Percentiles rank a stretch among this genome's conserved stretches.
These are phyloP conservation scores for Acropternis orthonyx DNA, from an alignment of 2,797 vertebrate genomes.

Conservation along the genomic window DNA sequence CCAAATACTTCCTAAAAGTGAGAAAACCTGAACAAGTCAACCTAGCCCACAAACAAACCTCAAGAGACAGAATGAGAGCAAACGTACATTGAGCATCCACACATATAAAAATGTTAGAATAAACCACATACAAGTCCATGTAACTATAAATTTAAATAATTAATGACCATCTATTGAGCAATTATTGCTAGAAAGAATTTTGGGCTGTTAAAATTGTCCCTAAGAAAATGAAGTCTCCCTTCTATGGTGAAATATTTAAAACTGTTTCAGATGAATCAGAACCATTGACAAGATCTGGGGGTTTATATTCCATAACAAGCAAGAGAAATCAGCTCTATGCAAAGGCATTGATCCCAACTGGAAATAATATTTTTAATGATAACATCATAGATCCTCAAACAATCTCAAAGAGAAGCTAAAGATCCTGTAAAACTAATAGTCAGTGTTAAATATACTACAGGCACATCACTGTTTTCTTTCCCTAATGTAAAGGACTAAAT, in stretches of 20 bases:
- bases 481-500: not conserved
- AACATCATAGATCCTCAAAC: not conserved
- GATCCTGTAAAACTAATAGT: not conserved
- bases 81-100: not conserved
- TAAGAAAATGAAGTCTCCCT: not conserved
- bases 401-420: not conserved
- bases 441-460: not conserved
- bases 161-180: not conserved
- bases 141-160: not conserved
- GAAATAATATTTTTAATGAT: not conserved
- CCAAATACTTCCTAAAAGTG: not conserved
- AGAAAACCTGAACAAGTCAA: not conserved
- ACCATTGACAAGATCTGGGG: not conserved
- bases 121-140: not conserved
- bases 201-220: not conserved
- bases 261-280: not conserved
- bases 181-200: not conserved
- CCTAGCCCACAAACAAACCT: not conserved
- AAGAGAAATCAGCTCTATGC: not conserved
- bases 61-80: not conserved
- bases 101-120: not conserved
- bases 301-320: not conserved
- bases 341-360: not conserved
- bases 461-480: accelerated
- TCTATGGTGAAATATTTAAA: not conserved